Conservation (phyloP, 2,113 vertebrate genomes). For the Columba janthina region DNA sequence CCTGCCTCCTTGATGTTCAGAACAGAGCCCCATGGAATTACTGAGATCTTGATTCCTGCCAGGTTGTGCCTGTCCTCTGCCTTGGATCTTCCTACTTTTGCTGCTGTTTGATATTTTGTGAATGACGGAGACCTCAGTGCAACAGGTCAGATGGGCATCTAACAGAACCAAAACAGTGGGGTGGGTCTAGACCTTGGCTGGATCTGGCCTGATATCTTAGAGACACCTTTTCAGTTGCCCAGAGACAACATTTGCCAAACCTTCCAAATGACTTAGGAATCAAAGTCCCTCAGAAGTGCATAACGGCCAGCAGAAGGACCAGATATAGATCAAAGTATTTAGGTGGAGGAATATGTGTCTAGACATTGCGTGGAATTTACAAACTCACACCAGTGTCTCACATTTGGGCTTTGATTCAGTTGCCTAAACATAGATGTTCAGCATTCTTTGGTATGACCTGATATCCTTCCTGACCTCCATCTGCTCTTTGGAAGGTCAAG, state of each 20-base stretch:
- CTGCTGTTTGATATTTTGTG: background rate
- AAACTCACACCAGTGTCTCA: background rate
- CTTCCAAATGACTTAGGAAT: background rate
- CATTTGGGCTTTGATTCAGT: background rate
- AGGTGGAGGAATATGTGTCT: background rate
- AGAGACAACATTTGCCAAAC: background rate
- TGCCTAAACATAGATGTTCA: background rate
- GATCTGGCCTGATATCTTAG: background rate
- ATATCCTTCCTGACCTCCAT: background rate
- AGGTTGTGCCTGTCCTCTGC: background rate
- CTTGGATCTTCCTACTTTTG: background rate
- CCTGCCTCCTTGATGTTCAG: background rate
- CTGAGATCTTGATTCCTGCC: background rate
- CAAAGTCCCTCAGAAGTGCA: background rate
- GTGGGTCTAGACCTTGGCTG: background rate
- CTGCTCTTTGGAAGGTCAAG: background rate
- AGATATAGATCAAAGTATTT: background rate
- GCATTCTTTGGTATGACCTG: background rate
- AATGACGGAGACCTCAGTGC: background rate
- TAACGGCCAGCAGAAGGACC: background rate
- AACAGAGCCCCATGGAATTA: accelerated
- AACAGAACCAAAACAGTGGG: background rate
- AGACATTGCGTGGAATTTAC: background rate
- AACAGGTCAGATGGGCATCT: background rate
- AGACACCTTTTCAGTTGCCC: background rate